Evolutionary conservation across 2,888 invertebrate genomes (phyloP).

Genomic region (Catotricha subobsoleta): DNA sequence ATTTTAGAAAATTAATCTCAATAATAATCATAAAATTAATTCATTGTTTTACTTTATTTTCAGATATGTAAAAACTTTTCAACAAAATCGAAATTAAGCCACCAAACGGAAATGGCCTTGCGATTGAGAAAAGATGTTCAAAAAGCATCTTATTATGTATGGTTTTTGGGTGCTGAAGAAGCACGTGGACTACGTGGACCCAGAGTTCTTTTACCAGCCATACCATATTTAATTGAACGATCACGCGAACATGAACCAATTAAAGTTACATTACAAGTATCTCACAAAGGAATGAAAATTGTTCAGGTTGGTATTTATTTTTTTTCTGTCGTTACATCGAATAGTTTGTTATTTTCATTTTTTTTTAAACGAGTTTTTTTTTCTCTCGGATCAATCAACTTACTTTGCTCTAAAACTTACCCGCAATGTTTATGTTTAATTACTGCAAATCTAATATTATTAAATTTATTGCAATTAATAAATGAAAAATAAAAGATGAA

Average conservation of each 20-base stretch:
- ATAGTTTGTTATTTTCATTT: background rate
- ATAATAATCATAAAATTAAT: too few relatives aligned
- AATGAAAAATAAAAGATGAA: too few relatives aligned
- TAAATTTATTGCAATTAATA: too few relatives aligned
- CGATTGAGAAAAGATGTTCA: conserved; percentile 71
- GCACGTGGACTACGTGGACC: conserved; percentile 72
- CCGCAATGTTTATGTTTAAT: too few relatives aligned
- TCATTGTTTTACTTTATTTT: too few relatives aligned
- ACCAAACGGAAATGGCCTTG: conserved; percentile 66
- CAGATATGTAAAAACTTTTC: too few relatives aligned
- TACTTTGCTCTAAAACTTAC: too few relatives aligned
- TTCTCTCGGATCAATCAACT: too few relatives aligned
- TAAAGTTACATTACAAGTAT: conserved; percentile 79
- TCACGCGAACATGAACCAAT: conserved; percentile 73
- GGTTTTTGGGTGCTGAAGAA: conserved; percentile 93
- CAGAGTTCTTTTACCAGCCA: conserved; percentile 70
- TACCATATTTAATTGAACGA: conserved; percentile 65
- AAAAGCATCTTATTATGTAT: conserved; percentile 80
- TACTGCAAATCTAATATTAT: too few relatives aligned
- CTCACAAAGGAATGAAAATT: conserved; percentile 86
- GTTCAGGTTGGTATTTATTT: conserved; percentile 42
- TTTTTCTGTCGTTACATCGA: background rate
- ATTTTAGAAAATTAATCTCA: too few relatives aligned
- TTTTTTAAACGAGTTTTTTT: background rate
- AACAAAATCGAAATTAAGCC: too few relatives aligned